Percentiles rank a stretch among this genome's conserved stretches.
Conservation (phyloP, 2,113 vertebrate genomes). For the Antechinus stuartii region DNA sequence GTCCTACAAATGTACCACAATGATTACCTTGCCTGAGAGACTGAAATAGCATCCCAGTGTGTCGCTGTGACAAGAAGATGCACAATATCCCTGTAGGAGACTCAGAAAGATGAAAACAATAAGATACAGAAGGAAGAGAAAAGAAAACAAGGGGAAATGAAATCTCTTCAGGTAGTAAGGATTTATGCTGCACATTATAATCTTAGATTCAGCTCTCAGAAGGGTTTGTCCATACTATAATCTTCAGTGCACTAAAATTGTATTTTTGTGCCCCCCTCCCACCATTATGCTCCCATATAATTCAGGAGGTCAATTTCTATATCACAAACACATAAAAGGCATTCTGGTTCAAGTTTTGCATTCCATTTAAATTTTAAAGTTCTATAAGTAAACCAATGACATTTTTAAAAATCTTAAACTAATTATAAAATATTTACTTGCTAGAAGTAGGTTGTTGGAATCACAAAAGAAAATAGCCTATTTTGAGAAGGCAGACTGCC, state of each 20-base stretch:
- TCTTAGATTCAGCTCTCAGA: background rate
- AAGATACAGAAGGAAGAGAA: background rate
- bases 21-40: background rate
- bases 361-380: slow-evolving; percentile 40
- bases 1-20: background rate
- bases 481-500: slow-evolving; percentile 33
- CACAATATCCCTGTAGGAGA: background rate
- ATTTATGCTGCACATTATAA: background rate
- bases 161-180: background rate
- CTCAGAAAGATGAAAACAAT: background rate
- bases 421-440: slow-evolving; percentile 63
- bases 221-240: background rate
- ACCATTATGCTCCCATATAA: background rate
- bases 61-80: background rate
- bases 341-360: background rate
- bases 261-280: background rate
- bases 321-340: background rate
- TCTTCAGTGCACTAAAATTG: background rate
- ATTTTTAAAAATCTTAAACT: slow-evolving; percentile 35
- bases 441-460: slow-evolving; percentile 17
- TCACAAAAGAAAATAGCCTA: slow-evolving; percentile 38
- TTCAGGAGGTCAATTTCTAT: background rate
- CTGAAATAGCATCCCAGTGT: background rate
- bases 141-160: background rate
- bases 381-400: slow-evolving; percentile 1